Conservation (phyloP, 2,888 invertebrate species). For the Siphlonurus alternatus region DNA sequence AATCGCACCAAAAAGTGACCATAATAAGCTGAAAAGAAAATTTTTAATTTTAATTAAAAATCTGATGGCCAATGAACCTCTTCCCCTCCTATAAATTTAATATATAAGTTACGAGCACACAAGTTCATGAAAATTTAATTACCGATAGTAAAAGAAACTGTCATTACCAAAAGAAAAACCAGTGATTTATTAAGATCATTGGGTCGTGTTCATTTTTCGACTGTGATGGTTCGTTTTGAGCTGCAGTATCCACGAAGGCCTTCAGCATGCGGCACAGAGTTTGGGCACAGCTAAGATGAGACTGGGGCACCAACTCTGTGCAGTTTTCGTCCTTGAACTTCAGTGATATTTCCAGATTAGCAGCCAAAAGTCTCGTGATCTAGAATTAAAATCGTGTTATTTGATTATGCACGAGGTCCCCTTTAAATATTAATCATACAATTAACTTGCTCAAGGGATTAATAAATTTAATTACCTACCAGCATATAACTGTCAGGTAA, state of each 20-base stretch:
- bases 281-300: neutral
- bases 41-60: too few relatives aligned
- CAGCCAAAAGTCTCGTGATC: neutral
- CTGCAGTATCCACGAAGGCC: too few relatives aligned
- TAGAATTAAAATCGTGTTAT: neutral
- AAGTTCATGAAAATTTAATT: neutral
- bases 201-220: neutral
- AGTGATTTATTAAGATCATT: neutral
- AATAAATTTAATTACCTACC: too few relatives aligned
- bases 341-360: neutral
- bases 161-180: neutral
- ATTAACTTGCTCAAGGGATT: too few relatives aligned
- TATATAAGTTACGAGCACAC: too few relatives aligned
- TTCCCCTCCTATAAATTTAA: too few relatives aligned
- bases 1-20: neutral
- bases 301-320: neutral
- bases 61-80: too few relatives aligned
- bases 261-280: neutral
- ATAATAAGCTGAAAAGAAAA: neutral
- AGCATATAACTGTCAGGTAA: too few relatives aligned
- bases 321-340: neutral
- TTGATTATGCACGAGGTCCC: too few relatives aligned
- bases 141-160: too few relatives aligned
- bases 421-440: too few relatives aligned
- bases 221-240: too few relatives aligned